phyloP scores from a whole-genome alignment of 2,797 vertebrate genomes.

The Acridotheres tristis region DNA sequence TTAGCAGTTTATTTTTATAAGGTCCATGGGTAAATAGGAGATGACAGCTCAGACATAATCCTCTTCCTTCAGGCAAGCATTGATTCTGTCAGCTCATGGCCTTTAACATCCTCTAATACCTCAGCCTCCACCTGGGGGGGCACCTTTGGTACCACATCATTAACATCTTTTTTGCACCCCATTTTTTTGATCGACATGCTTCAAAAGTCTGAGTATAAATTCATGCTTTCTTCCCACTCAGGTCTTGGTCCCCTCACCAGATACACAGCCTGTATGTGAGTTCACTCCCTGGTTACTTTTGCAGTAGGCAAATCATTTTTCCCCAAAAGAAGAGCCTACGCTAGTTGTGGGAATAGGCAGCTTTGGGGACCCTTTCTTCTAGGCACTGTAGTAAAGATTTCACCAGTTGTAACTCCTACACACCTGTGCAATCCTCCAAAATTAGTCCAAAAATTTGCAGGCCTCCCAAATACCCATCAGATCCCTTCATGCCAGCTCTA shows the following conservation, averaged over 20 bases:
- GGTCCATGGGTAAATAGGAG: background rate
- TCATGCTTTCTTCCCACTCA: background rate
- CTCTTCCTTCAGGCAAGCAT: background rate
- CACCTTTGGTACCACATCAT: background rate
- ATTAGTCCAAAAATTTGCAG: background rate
- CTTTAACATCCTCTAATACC: background rate
- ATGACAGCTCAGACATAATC: background rate
- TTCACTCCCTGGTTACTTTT: background rate
- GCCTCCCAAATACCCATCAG: background rate
- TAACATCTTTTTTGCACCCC: background rate
- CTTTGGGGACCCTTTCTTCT: background rate
- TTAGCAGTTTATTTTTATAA: background rate
- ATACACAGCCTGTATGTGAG: background rate
- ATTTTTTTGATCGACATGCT: fast-evolving
- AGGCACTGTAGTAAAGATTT: background rate
- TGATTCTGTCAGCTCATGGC: background rate
- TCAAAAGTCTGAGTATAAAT: background rate
- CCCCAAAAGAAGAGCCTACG: background rate
- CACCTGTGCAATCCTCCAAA: background rate
- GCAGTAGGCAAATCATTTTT: background rate
- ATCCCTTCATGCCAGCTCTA: background rate
- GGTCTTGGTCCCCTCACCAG: background rate
- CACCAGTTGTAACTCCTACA: background rate
- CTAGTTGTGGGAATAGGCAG: background rate
- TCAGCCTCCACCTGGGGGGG: background rate